Base-by-base conservation (phyloP, 2,888 invertebrate genomes). In the Eristalis pertinax region DNA sequence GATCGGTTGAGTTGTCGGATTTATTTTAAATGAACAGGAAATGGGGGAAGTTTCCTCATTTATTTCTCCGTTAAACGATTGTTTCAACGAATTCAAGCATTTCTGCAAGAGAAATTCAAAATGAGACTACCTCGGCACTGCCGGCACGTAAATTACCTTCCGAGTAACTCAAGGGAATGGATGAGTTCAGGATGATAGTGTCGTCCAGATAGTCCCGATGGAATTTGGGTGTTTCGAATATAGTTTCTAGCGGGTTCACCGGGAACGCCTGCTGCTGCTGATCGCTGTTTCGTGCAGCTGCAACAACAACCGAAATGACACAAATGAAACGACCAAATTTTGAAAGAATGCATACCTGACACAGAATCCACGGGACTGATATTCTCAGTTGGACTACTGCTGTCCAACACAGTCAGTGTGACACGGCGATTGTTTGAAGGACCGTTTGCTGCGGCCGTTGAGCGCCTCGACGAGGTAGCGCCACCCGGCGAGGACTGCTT, bases 191-290 rank as follows among this genome's bases (percentile, higher is more conserved):
- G n/a, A 87, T 81, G 13, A 87, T 83, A 58, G 74, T 77, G 15
- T 85, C 89, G 22, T 85, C 75, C 38, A 88, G 32, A 58, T 86
- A 88, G 22, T 74, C 78, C 56, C 69, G 58, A 50, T 83, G 79
- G 26, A 76, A 81, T 88, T 89, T 89, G 32, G 90, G 90, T 19
- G 90, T 89, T 65, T 90, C 90, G 62, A 90, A 83, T 29, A 90
- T 85, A 10, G 89, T 89, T 68, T 90, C 90, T 43, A 89, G 68
- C 5, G 90, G 89, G 63, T 89, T 89, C 2, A 89, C 88, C 11
- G 90, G 85, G 43, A 88, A 89, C 11, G 89, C 81, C 22, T 89
- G 88, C 58, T 89, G 83, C n/a, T 89, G 88, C 58, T 89, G 83
- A 35, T 70, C 32, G 41, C 58, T 77, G 60, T 65, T 67, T 35